These are phyloP conservation scores for Pseudanteris insignis DNA, from an alignment of 2,888 invertebrate genomes.

Conservation along the genomic window DNA sequence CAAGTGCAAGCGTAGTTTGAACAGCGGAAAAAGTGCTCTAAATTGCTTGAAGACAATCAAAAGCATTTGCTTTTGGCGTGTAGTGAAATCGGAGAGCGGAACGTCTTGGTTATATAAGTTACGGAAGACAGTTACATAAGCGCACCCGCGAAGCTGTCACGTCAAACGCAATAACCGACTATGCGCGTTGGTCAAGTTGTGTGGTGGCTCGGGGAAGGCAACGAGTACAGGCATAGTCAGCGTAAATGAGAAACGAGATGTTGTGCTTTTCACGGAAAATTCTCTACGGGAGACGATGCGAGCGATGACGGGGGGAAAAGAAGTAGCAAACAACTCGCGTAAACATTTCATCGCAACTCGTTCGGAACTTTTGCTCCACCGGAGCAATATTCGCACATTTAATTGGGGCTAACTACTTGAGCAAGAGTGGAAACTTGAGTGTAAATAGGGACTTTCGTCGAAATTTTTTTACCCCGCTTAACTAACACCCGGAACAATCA, in stretches of 20 bases:
- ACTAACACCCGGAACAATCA: constrained; percentile 15
- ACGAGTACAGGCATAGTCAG: neutral
- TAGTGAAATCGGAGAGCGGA: constrained; percentile 22
- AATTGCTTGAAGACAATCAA: constrained; percentile 31
- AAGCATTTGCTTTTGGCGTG: constrained; percentile 30
- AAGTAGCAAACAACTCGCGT: constrained; percentile 26
- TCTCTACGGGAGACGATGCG: neutral
- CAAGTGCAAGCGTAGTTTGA: too few relatives aligned
- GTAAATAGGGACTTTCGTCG: constrained; percentile 21
- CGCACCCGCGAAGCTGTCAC: constrained; percentile 7
- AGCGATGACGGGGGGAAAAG: neutral
- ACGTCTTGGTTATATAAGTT: constrained; percentile 22
- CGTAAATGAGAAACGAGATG: constrained; percentile 21
- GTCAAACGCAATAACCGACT: constrained; percentile 24
- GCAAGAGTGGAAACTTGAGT: constrained; percentile 19
- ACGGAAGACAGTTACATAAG: constrained; percentile 17
- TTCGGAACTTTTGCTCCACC: constrained; percentile 16
- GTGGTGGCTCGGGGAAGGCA: too few relatives aligned
- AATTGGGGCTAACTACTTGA: constrained; percentile 30
- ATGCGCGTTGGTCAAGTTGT: constrained; percentile 15
- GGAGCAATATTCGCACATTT: constrained; percentile 34
- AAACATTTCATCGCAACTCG: constrained; percentile 30
- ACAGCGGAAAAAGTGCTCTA: neutral
- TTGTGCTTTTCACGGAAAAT: constrained; percentile 15
- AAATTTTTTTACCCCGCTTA: neutral